Conservation (phyloP, 2,888 invertebrate species). For the Mycalesis mineus region DNA sequence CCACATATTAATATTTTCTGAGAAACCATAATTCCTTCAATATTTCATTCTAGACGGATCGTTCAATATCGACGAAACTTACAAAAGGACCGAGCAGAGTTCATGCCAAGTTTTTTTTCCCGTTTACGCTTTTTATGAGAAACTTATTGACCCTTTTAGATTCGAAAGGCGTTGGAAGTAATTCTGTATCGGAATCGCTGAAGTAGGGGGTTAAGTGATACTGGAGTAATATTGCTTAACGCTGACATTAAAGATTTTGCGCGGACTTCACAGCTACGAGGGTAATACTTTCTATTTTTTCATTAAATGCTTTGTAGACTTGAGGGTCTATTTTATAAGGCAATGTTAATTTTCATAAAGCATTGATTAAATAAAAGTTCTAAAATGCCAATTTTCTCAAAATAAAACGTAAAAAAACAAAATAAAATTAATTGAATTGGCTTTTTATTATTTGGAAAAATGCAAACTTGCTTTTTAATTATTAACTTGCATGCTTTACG, state of each 20-base stretch:
- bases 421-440: too few species aligned
- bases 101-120: conserved; percentile 25
- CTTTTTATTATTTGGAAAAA: too few species aligned
- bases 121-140: conserved; percentile 34
- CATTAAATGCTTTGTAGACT: neutral
- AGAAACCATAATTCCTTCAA: conserved; percentile 3
- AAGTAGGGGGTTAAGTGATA: conserved; percentile 36
- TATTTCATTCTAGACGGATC: conserved; percentile 15
- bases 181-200: conserved; percentile 41
- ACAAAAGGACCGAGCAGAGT: conserved; percentile 17
- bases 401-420: too few species aligned
- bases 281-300: neutral
- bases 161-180: conserved; percentile 38
- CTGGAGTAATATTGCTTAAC: conserved; percentile 31
- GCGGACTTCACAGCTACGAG: neutral
- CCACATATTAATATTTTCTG: neutral
- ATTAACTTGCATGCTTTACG: too few species aligned
- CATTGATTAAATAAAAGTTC: too few species aligned
- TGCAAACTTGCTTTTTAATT: too few species aligned
- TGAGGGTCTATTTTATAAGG: too few species aligned
- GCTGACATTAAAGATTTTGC: conserved; percentile 26
- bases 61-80: conserved; percentile 13
- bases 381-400: too few species aligned
- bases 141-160: conserved; percentile 44
- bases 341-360: too few species aligned